These are phyloP conservation scores for Phylloscopus whistleri DNA, from an alignment of 2,113 vertebrate species.

Conservation along the genomic window DNA sequence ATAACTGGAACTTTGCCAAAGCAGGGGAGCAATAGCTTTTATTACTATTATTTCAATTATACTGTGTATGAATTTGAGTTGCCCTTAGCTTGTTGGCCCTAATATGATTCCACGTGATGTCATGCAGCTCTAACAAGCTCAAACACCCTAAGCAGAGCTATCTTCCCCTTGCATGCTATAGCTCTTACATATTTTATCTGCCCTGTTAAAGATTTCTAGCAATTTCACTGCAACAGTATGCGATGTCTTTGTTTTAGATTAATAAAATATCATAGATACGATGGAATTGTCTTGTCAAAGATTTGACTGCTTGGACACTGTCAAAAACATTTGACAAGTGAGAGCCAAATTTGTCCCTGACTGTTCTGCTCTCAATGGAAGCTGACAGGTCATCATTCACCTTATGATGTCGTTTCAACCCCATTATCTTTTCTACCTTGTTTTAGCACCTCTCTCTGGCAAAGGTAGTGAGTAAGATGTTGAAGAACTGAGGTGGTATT, in stretches of 20 bases:
- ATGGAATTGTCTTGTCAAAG: constrained; percentile 33
- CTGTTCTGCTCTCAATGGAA: constrained; percentile 12
- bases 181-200: constrained; percentile 44
- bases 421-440: constrained; percentile 46
- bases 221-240: constrained; percentile 46
- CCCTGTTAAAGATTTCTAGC: constrained; percentile 50
- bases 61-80: not conserved
- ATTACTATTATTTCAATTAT: constrained; percentile 1
- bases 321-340: constrained; percentile 11
- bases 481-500: constrained; percentile 22
- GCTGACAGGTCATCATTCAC: constrained; percentile 55
- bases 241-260: constrained; percentile 61
- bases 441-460: constrained; percentile 52
- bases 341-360: constrained; percentile 28
- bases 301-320: constrained; percentile 33
- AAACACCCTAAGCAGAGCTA: constrained; percentile 20
- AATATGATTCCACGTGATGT: not conserved
- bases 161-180: constrained; percentile 30
- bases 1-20: constrained; percentile 31
- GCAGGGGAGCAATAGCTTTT: not conserved
- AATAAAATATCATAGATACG: constrained; percentile 58
- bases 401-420: constrained; percentile 39
- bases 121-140: constrained; percentile 18
- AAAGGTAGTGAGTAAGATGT: constrained; percentile 1
- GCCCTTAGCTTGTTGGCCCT: constrained; percentile 8